Percentiles rank a stretch among this genome's conserved stretches.
phyloP scores from a whole-genome alignment of 2,888 invertebrate genomes.

The Drosophila subsilvestris region DNA sequence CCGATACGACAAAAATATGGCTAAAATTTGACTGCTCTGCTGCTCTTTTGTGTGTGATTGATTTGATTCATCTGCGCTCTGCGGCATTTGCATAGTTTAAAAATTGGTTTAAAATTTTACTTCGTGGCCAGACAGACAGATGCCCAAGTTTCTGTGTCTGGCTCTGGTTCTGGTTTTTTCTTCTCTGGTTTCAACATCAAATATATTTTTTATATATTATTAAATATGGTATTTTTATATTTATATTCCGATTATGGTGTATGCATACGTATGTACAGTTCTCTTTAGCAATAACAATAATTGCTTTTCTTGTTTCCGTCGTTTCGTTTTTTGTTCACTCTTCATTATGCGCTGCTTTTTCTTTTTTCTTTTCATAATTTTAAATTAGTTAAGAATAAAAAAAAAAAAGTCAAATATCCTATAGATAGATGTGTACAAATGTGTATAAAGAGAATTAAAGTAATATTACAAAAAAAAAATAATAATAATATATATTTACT shows the following conservation, averaged over 20 bases:
- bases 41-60: constrained; percentile 2
- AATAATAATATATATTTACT: constrained; percentile 17
- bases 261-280: constrained; percentile 65
- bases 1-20: constrained; percentile 17
- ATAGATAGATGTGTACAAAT: constrained; percentile 5
- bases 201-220: constrained; percentile 62
- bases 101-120: background rate
- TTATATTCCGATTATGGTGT: constrained; percentile 50
- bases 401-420: constrained; percentile 24
- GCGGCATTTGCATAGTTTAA: background rate
- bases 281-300: constrained; percentile 63
- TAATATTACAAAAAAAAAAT: constrained; percentile 28
- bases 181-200: constrained; percentile 57
- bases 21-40: constrained; percentile 11
- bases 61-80: background rate
- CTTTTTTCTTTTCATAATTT: constrained; percentile 20
- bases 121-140: background rate
- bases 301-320: constrained; percentile 18
- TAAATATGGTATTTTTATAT: constrained; percentile 46
- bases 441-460: constrained; percentile 41
- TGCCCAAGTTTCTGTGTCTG: background rate
- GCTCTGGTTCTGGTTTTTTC: constrained; percentile 13
- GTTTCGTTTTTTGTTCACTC: constrained; percentile 1
- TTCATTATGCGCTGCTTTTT: background rate
- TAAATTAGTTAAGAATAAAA: constrained; percentile 64